Evolutionary conservation across 92 coral and sea anemone species (phyloP), one percentile per base, ranked within the genome.

Genomic region (Phenganax stokvisi): DNA sequence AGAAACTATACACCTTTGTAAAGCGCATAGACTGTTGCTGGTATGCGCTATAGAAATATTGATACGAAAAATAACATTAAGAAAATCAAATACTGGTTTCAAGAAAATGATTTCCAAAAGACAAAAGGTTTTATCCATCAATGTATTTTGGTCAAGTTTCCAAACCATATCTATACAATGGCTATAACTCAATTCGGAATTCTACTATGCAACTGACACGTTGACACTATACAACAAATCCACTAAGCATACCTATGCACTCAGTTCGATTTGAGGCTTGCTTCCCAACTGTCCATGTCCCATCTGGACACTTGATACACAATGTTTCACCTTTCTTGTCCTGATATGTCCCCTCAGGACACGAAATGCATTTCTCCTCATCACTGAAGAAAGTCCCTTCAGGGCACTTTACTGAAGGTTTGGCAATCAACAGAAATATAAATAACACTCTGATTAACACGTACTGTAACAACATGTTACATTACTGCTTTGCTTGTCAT

Each of bases 331-430:
- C 98, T 28, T 85, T 85, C 0, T 70, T 44, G 68, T 94, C 93
- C 72, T 94, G 98, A 64, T 83, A 94, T 37, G 86, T 72, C 5
- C 98, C 98, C 13, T 85, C 92, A 7, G 88, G 83, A 82, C 98
- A 94, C 57, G 67, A 80, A 57, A 81, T 77, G 74, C 98, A 94
- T 27, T 87, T 85, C 68, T 85, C 86, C 89, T 73, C 47, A 37
- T 54, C 84, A 74, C 90, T 81, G 83, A 77, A 92, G 74, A 80
- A 86, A 15, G 92, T 88, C 15, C 98, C 98, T 16, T 90, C 85
- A 10, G 94, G 90, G 66, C 98, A 94, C 66, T 92, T 92, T 47
- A 94, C 98, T 94, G 62, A 56, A 77, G 37, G 25, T 13, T 12
- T 16, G 30, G 20, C 2, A 69, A 15, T 9, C 52, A 20, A 67